Base-by-base conservation (phyloP, 1,140 invertebrate genomes). In the Drosophila tristis region DNA sequence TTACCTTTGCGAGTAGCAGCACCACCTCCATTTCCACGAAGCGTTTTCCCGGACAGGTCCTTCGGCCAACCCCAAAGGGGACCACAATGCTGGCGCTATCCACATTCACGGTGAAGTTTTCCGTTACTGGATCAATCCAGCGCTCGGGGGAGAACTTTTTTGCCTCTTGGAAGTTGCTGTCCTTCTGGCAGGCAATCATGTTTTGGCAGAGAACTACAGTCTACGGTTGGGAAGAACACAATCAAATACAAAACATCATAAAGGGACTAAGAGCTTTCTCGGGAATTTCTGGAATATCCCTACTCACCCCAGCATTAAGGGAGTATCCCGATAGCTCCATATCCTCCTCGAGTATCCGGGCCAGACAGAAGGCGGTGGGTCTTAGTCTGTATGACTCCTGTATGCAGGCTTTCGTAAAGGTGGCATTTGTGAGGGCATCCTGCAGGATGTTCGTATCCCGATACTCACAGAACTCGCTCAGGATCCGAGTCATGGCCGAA, bases 191-290 rank as follows among this genome's bases (percentile, higher is more conserved):
- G 1, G 97, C 96, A 13, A 97, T 94, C 92, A 95, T 96, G 2
- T 96, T 97, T 76, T 98, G 97, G 42, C 96, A 95, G 29, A 98
- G 93, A 2, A 99, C 95, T 3, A 97, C 95, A 1, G 96, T 97
- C 96, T 98, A 85, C 0, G 92, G 70, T 62, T 97, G 89, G 0
- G 92, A 67, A 64, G 58, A 75, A 62, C 9, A 54, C 9, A 29
- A 9, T 1, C 5, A 60, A 71, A 62, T 39, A 20, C 0, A 39
- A 5, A 35, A 31, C 44, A 4, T 23, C 13, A 13, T 62, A 43
- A 23, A 39, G 16, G 7, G 13, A 20, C 15, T n/a, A 11, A 31
- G 9, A 23, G 16, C 5, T n/a, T 5, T 31, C 20, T 20, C 5
- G 16, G 23, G 2, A 3, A 3, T 4, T 2, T 42, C 0, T 55